A percentile compares a stretch with the other conserved stretches of the same genome.
phyloP scores from a whole-genome alignment of 1,140 invertebrate genomes.

The Conus betulinus region DNA sequence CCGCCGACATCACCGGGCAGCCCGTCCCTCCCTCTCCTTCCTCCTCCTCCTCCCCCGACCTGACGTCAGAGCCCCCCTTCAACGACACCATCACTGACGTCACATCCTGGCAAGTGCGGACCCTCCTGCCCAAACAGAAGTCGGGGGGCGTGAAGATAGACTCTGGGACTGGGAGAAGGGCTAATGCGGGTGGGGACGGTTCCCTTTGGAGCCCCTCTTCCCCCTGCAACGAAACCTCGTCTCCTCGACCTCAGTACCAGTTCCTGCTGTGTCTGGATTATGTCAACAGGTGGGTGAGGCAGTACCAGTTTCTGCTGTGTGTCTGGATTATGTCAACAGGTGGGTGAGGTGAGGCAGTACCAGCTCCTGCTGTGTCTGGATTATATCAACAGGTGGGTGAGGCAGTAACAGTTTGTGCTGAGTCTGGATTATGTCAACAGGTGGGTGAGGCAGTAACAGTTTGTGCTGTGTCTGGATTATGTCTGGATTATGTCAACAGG shows the following conservation, averaged over 20 bases:
- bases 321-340: background rate
- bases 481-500: no score
- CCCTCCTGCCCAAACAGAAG: background rate
- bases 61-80: background rate
- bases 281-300: background rate
- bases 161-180: background rate
- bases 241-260: background rate
- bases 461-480: no score
- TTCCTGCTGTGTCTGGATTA: conserved; percentile 23
- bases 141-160: background rate
- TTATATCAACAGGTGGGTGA: no score
- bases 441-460: background rate
- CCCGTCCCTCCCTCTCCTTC: background rate
- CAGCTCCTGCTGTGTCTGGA: no score
- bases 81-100: background rate
- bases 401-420: no score
- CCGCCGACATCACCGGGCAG: background rate
- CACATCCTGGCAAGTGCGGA: background rate
- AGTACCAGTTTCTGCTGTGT: no score
- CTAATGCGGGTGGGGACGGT: background rate
- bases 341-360: background rate
- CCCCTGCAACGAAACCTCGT: background rate
- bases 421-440: no score
- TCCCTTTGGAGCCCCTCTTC: background rate
- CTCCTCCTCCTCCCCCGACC: background rate